Conservation (phyloP, 2,888 invertebrate genomes). For the Catotricha subobsoleta region DNA sequence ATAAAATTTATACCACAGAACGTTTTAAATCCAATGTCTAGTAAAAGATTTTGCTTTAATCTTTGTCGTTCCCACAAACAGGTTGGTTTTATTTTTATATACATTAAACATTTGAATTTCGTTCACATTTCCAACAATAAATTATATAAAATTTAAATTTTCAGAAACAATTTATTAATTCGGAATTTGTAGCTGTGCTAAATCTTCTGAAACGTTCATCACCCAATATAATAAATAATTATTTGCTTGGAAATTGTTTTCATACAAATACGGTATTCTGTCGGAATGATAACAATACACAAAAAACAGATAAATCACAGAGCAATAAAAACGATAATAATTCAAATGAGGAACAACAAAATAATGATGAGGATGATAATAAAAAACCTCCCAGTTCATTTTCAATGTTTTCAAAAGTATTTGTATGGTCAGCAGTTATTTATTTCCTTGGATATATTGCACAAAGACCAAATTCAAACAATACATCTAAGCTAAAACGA, state of each 20-base stretch:
- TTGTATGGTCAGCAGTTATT: not conserved
- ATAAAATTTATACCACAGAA: no score
- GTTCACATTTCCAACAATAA: no score
- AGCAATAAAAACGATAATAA: not conserved
- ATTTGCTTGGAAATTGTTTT: not conserved
- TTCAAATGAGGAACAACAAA: not conserved
- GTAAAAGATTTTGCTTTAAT: not conserved
- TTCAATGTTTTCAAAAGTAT: not conserved
- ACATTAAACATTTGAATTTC: not conserved
- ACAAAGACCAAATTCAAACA: not conserved
- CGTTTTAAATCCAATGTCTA: not conserved
- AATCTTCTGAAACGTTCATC: not conserved
- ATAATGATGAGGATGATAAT: not conserved
- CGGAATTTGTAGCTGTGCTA: not conserved
- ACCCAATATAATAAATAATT: not conserved
- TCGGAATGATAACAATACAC: no score
- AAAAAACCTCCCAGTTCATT: not conserved
- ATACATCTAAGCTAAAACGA: constrained; percentile 25
- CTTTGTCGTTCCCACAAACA: not conserved
- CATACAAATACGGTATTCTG: not conserved
- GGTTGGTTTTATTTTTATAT: not conserved
- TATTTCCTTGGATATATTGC: not conserved
- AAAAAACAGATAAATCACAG: no score
- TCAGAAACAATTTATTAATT: not conserved
- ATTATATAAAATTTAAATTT: not conserved